These are phyloP conservation scores for Gorsachius magnificus DNA, from an alignment of 2,797 vertebrate species.

Conservation along the genomic window DNA sequence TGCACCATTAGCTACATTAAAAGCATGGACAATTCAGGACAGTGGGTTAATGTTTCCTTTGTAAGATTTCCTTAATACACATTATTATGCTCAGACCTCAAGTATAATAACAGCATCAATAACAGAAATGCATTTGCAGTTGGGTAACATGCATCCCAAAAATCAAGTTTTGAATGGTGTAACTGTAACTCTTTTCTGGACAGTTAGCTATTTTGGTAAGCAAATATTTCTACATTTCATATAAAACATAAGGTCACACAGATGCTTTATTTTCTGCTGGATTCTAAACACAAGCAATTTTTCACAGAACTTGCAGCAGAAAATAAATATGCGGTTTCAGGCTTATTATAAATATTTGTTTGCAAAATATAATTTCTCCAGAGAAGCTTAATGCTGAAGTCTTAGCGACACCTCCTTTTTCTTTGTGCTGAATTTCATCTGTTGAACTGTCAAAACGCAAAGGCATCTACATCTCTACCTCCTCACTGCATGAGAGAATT, in stretches of 20 bases:
- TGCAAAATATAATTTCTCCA: neutral
- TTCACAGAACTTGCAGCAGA: neutral
- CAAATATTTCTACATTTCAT: neutral
- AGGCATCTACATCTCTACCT: neutral
- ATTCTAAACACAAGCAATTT: neutral
- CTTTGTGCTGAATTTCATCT: neutral
- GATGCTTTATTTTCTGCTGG: neutral
- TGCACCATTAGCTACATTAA: neutral
- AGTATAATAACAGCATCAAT: neutral
- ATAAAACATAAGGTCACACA: neutral
- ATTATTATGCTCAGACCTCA: neutral
- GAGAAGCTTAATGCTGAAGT: neutral
- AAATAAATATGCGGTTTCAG: neutral
- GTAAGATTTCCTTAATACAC: neutral
- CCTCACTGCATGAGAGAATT: neutral
- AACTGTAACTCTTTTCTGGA: neutral
- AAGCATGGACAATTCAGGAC: neutral
- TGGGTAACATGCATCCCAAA: neutral
- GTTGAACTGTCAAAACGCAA: neutral
- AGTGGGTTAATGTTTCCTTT: neutral
- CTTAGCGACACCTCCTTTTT: neutral
- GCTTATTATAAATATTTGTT: neutral
- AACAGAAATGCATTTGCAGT: neutral
- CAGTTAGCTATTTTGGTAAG: neutral
- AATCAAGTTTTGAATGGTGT: neutral